Evolutionary conservation across 1,140 invertebrate species (phyloP), one percentile per base, ranked within the genome.

Genomic region (Musca domestica): DNA sequence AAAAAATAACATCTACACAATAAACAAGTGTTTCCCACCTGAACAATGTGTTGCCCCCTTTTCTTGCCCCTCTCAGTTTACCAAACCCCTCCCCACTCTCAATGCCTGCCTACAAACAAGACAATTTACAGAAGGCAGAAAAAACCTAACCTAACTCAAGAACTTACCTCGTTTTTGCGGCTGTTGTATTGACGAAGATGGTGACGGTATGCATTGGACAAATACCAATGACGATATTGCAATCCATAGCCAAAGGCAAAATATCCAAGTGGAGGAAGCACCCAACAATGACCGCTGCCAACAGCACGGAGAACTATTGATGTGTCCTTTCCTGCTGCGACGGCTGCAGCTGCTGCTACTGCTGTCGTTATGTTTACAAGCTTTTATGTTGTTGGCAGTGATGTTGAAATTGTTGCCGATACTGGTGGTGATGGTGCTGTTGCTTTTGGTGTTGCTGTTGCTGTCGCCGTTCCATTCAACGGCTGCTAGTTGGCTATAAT

Each of bases 161-260:
- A 12, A 58, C 74, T 77, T 71, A 80, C 77, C 77, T 80, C 77
- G 63, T 71, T 80, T 80, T 68, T 80, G 77, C 64, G 77, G 77
- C 64, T 76, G 66, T 69, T 78, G 76, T 74, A 80, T 74, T 51
- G 67, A 51, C n/a, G 67, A 54, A 2, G 77, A 75, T 22, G 76
- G 75, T 56, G 77, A 79, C 23, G 77, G 77, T 65, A 73, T 73
- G 49, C 76, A 70, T 64, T 73, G 71, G 7, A 75, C 70, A 47
- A 76, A 63, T 49, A 74, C 70, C 67, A 75, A 76, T 64, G 74
- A 67, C 25, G 76, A 49, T 41, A 75, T 67, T 63, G 54, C 63
- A 46, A 72, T 30, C 61, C 73, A 67, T 70, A 69, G 23, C 65
- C 71, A 72, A 64, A 65, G 65, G 48, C 69, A 67, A 63, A 68